Evolutionary conservation across 2,888 invertebrate genomes (phyloP).

Genomic region (Mactromeris polynyma): DNA sequence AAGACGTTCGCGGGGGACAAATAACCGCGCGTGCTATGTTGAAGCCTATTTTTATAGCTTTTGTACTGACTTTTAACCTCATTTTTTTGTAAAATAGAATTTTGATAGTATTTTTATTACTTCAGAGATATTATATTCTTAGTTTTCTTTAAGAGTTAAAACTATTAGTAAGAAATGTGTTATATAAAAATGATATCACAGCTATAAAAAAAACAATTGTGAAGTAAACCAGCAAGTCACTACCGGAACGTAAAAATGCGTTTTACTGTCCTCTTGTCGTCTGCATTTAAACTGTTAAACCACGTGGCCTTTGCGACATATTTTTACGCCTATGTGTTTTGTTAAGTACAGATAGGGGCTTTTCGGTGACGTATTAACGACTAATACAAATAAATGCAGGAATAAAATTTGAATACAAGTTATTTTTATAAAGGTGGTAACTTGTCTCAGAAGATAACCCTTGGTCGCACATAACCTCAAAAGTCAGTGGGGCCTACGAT

Average conservation of each 20-base stretch:
- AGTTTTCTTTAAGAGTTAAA: neutral
- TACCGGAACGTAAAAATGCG: constrained; percentile 23
- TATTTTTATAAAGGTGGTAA: neutral
- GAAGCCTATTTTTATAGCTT: constrained; percentile 22
- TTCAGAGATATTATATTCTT: neutral
- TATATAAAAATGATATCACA: neutral
- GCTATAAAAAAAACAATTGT: constrained; percentile 14
- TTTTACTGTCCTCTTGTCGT: neutral
- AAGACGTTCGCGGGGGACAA: constrained; percentile 15
- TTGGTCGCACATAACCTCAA: neutral
- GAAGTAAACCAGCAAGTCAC: constrained; percentile 16
- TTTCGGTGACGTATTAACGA: constrained; percentile 9
- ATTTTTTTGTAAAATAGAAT: neutral
- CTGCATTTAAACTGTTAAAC: constrained; percentile 18
- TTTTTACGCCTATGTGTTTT: constrained; percentile 19
- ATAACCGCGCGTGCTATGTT: constrained; percentile 33
- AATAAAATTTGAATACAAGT: constrained; percentile 14
- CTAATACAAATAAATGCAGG: neutral
- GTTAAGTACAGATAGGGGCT: neutral
- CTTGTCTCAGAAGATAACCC: neutral
- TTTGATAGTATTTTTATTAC: constrained; percentile 19
- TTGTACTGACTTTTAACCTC: constrained; percentile 17
- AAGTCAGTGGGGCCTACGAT: neutral
- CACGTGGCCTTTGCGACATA: constrained; percentile 36
- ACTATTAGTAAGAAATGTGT: neutral